Evolutionary conservation across 2,888 invertebrate genomes (phyloP), one percentile per base, ranked within the genome.

Genomic region (Megastigmus dorsalis): DNA sequence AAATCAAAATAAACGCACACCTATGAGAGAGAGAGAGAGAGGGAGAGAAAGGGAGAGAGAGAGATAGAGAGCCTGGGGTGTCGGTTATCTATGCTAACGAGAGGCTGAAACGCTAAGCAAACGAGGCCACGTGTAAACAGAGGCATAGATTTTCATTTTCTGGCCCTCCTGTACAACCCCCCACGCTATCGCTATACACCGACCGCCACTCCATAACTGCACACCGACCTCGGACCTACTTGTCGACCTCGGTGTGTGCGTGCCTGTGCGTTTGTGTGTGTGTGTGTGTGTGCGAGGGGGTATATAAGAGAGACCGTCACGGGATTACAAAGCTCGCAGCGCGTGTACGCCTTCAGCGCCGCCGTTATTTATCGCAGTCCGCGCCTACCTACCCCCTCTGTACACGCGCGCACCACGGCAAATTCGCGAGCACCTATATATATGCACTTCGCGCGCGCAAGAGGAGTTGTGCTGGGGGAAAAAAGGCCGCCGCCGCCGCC

Each of bases 81-180:
- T 2, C 23, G 33, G 69, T 69, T 74, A 69, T 74, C 69, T 74
- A 59, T 65, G 71, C 52, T 74, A 74, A 74, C 59, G 74, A 65
- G 59, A n/a, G 38, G 59, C 54, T 41, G 36, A 54, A 36, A 50
- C 45, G 63, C 28, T 20, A 33, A 38, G 72, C 33, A 62, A 66
- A 67, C 71, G 75, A 59, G 72, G 63, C 63, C 63, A 48, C 48
- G 57, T 41, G 72, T 72, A 75, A 75, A 72, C 72, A 72, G 59
- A 30, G 36, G 72, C 72, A 68, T 72, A 72, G 63, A 75, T 63
- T 63, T 63, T 68, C 55, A 72, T 72, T 75, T 68, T n/a, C 62
- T 55, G 62, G 33, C 50, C 33, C 10, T 33, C 7, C 43, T 18
- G 18, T 18, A 7, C 41, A 6, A n/a, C 38, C 5, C 33, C 63